A percentile compares a stretch with the other conserved stretches of the same genome.
These are phyloP conservation scores for Limnephilus rhombicus DNA, from an alignment of 2,888 invertebrate genomes.

Conservation along the genomic window DNA sequence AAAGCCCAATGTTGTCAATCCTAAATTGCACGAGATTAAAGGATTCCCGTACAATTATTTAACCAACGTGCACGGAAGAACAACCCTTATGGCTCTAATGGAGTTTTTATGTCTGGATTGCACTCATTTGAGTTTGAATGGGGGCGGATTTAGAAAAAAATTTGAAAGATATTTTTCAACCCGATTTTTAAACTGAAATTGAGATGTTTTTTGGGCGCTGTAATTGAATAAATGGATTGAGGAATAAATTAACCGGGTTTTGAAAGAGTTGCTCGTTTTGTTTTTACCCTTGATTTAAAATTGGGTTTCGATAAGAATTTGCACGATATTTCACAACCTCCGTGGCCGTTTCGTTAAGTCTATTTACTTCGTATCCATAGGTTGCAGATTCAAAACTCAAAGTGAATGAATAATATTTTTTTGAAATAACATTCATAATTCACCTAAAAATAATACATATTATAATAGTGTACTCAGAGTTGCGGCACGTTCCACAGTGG, in stretches of 20 bases:
- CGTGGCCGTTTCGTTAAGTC: no score
- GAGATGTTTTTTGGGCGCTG: background rate
- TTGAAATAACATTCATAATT: no score
- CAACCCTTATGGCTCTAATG: conserved; percentile 15
- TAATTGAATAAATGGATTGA: background rate
- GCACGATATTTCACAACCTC: no score
- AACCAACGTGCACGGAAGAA: conserved; percentile 37
- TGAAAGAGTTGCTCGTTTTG: no score
- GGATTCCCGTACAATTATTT: conserved; percentile 51
- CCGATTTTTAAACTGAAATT: background rate
- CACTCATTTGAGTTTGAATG: background rate
- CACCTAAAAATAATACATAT: no score
- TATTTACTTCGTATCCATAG: no score
- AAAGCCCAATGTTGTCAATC: conserved; percentile 60
- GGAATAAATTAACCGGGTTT: background rate
- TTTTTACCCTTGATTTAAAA: no score
- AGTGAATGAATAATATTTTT: no score
- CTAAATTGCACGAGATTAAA: conserved; percentile 58
- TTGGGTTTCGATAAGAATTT: no score
- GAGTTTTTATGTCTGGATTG: background rate
- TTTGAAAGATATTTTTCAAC: background rate
- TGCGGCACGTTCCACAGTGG: no score
- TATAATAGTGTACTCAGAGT: no score
- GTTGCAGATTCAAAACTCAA: no score
- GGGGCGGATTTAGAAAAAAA: background rate